Evolutionary conservation across 2,888 invertebrate genomes (phyloP).

Genomic region (Andrena bucephala): DNA sequence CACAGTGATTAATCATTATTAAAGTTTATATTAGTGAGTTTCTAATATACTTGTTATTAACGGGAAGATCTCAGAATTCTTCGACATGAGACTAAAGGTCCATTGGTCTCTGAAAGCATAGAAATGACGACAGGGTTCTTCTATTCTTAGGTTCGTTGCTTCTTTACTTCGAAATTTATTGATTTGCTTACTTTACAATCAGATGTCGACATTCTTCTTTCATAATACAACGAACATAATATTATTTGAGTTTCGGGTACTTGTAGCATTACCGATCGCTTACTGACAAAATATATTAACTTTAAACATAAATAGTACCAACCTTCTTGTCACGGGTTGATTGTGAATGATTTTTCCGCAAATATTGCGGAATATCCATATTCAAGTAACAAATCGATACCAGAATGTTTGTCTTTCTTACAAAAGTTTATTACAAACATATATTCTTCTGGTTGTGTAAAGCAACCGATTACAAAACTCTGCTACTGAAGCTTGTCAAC

Average conservation of each 20-base stretch:
- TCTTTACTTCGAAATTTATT: conserved; percentile 9
- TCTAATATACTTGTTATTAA: neutral
- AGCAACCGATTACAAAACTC: conserved; percentile 48
- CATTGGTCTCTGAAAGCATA: neutral
- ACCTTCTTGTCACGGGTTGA: neutral
- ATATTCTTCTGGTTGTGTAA: conserved; percentile 42
- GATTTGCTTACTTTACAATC: conserved; percentile 4
- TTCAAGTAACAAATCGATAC: conserved; percentile 16
- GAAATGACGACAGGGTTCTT: neutral
- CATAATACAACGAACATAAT: neutral
- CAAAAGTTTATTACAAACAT: conserved; percentile 39
- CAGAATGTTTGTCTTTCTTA: conserved; percentile 18
- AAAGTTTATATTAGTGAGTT: neutral
- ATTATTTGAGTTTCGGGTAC: neutral
- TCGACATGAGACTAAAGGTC: neutral
- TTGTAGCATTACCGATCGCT: neutral
- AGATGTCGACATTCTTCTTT: neutral
- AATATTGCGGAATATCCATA: neutral
- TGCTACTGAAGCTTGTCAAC: conserved; percentile 13
- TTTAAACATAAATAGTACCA: conserved; percentile 1
- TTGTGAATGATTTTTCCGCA: conserved; percentile 4
- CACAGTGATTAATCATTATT: neutral
- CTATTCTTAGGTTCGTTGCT: neutral
- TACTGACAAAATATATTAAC: neutral
- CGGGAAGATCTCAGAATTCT: no score